Conservation (phyloP, 2,888 invertebrate species). For the Orchesella flavescens region DNA sequence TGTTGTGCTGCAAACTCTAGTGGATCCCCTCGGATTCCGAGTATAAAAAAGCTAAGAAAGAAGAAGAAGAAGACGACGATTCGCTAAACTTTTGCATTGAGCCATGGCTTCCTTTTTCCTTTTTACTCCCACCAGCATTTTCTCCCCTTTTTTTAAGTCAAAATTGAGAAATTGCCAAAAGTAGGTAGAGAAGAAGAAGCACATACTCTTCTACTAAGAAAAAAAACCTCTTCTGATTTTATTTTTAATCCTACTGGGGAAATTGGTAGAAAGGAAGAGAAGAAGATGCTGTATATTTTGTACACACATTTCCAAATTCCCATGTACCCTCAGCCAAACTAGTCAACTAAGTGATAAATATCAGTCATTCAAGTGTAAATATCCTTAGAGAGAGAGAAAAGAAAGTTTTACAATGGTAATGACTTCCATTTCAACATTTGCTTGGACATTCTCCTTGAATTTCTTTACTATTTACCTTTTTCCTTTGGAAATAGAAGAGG, state of each 20-base stretch:
- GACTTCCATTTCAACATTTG: not conserved
- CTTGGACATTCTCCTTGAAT: not conserved
- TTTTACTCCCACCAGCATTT: not conserved
- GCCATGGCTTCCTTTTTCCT: constrained; percentile 49
- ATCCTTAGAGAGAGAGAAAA: constrained; percentile 33
- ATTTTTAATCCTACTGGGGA: no score
- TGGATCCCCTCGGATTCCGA: not conserved
- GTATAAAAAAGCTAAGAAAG: not conserved
- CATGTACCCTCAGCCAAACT: constrained; percentile 18
- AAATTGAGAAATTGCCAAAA: constrained; percentile 51
- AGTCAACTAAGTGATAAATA: constrained; percentile 59
- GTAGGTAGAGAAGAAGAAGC: not conserved
- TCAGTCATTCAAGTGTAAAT: constrained; percentile 62
- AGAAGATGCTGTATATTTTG: not conserved
- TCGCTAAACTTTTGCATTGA: constrained; percentile 51
- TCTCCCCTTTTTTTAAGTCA: not conserved
- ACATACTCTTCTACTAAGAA: no score
- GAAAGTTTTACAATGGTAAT: constrained; percentile 14
- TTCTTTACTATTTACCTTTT: constrained; percentile 15
- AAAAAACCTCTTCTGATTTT: no score
- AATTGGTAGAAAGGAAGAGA: no score
- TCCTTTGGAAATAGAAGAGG: not conserved
- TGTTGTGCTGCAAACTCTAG: constrained; percentile 4
- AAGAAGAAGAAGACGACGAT: constrained; percentile 29
- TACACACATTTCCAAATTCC: not conserved